Conservation (phyloP, 2,888 invertebrate genomes). For the Dione juno region DNA sequence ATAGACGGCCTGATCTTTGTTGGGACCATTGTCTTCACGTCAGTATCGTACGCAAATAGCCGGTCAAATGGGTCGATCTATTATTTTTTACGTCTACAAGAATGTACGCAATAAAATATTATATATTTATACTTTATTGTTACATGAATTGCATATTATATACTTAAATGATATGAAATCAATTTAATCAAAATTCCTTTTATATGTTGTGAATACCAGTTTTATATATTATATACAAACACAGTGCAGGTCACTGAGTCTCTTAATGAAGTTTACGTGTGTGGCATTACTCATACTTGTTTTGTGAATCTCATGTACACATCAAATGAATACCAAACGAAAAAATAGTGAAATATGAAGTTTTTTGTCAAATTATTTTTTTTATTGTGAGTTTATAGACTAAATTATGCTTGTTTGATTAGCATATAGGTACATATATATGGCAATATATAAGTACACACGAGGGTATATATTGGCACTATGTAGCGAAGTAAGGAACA, state of each 20-base stretch:
- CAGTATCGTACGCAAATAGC: constrained; percentile 81
- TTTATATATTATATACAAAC: constrained; percentile 58
- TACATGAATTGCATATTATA: no score
- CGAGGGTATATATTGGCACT: not conserved
- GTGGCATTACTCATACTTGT: constrained; percentile 16
- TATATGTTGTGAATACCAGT: constrained; percentile 36
- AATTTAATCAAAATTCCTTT: not conserved
- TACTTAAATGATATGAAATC: no score
- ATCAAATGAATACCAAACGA: not conserved
- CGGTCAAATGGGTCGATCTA: constrained; percentile 73
- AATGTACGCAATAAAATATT: constrained; percentile 44
- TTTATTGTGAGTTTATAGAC: not conserved
- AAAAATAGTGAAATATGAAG: not conserved
- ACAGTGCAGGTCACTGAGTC: constrained; percentile 42
- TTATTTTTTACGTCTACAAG: constrained; percentile 68
- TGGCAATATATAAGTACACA: not conserved
- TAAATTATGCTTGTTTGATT: not conserved
- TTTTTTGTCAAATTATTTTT: not conserved
- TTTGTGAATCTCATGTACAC: constrained; percentile 18
- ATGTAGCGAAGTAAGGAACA: not conserved
- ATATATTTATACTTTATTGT: constrained; percentile 25
- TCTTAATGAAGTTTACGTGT: constrained; percentile 24
- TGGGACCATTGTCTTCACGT: constrained; percentile 70
- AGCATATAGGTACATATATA: not conserved
- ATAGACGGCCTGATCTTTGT: constrained; percentile 76